Evolutionary conservation across 2,797 vertebrate genomes (phyloP), one percentile per base, ranked within the genome.

Genomic region (Chlorospingus flavigularis): DNA sequence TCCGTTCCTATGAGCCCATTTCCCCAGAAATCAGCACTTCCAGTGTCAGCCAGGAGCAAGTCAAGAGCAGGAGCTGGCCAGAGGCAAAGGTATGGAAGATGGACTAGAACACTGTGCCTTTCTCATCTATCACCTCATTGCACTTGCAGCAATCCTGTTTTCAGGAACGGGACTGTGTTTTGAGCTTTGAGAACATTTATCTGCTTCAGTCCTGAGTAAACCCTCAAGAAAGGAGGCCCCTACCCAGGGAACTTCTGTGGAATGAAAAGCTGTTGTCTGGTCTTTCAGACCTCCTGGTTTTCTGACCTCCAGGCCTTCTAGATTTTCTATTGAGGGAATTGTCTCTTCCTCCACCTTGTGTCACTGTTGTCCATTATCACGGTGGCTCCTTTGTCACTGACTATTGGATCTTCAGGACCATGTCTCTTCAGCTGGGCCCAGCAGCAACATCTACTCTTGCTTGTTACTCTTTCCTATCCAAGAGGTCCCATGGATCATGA

Each of bases 1-100:
- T 99, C 87, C 68, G 91, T 26, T 98, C 98, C 54, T 97, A 86
- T 1, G 98, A 98, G 74, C 98, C 98, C 48, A 92, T 99, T 43
- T 95, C 98, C 40, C 98, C 97, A 8, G 57, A 91, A 28, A 97
- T 99, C 78, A 98, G 93, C 62, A 48, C 86, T 47, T 92, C 97
- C 54, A 97, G 92, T 17, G 95, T 99, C 82, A 98, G 96, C 80
- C 97, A 96, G 51, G 92, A 94, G 55, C 96, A 92, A 76, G 78
- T 97, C 48, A 95, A 93, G 39, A 87, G 77, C 82, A 95, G 94
- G 43, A 73, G 61, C 24, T 98, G 98, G 98, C 94, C 97, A 17
- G 97, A 96, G 51, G 97, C 92, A 7, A 96, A 95, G 80, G 25
- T 78, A 1, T 87, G 92, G 96, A 94, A 68, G 86, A 88, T 97